Evolutionary conservation across 2,113 vertebrate genomes (phyloP), one percentile per base, ranked within the genome.

Genomic region (Seriola rivoliana): DNA sequence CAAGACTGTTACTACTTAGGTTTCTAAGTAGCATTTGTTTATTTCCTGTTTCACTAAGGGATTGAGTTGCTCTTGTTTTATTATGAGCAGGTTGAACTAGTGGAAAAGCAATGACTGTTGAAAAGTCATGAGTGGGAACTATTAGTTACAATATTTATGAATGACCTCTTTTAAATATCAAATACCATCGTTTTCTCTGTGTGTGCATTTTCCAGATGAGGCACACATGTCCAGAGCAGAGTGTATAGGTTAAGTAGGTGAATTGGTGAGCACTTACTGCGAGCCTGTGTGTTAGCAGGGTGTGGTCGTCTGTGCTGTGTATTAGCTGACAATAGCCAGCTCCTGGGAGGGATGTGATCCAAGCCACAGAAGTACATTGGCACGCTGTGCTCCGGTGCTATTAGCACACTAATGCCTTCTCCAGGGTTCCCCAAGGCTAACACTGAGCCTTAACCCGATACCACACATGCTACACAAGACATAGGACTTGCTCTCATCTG

Each of bases 381-480:
- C 84, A 77, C 82, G 32, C 82, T 57, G 84, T 29, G 74, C 87
- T 69, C 72, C 60, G 25, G 17, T 63, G 79, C 85, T 80, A 87
- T 90, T 90, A 92, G 87, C 64, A 40, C 82, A 78, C 85, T 93
- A 93, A 94, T 94, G 93, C 86, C 85, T 94, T 93, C 86, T 71
- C 86, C 94, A 94, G 94, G 89, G 87, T 86, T 87, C 73, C 84
- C 88, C 81, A 55, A 71, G 90, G 89, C 85, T 70, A 82, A 21
- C 25, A 21, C 63, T 7, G 76, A 79, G 71, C 83, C 78, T 87
- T 42, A 94, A 93, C 94, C 88, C 19, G 91, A 93, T 84, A 89
- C 89, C 82, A 71, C 78, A 87, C 85, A 87, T 86, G 92, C 89
- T 93, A 94, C 94, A 93, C 54, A 63, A 89, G 88, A 88, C 75